These are phyloP conservation scores for Rhodophaea formosa DNA, from an alignment of 2,888 invertebrate genomes.

Conservation along the genomic window DNA sequence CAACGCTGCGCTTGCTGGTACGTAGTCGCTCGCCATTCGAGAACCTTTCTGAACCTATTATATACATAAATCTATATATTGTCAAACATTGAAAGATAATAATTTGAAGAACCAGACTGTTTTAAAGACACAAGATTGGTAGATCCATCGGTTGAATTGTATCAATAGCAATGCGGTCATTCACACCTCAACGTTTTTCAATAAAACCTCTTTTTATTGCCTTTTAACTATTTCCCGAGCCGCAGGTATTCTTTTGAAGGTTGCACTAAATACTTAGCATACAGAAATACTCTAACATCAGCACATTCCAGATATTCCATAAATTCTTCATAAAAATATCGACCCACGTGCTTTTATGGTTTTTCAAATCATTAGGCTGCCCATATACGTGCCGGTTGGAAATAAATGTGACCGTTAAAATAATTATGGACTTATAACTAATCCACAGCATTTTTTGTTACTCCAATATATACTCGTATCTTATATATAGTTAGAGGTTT, in stretches of 20 bases:
- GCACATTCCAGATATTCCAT: slow-evolving; percentile 15
- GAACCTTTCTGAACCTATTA: no score
- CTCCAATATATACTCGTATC: no score
- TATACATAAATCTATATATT: no score
- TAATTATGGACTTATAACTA: no score
- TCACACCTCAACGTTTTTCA: slow-evolving; percentile 13
- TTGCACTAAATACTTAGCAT: slow-evolving; percentile 20
- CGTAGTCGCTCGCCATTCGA: no score
- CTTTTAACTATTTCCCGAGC: slow-evolving; percentile 15
- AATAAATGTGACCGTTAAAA: neutral
- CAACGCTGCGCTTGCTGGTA: no score
- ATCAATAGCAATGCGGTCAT: slow-evolving; percentile 2
- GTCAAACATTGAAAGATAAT: neutral
- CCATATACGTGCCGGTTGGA: neutral
- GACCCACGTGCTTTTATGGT: slow-evolving; percentile 23
- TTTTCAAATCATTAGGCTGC: slow-evolving; percentile 14
- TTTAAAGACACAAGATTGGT: neutral
- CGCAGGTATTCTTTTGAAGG: slow-evolving; percentile 15
- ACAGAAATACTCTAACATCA: slow-evolving; percentile 14
- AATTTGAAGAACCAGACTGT: neutral
- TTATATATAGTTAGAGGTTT: no score
- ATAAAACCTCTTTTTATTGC: slow-evolving; percentile 18
- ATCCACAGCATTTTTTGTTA: no score
- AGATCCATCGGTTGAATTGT: neutral
- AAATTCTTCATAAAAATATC: slow-evolving; percentile 17